Base-by-base conservation (phyloP, 2,888 invertebrate species). In the Callosobruchus maculatus region DNA sequence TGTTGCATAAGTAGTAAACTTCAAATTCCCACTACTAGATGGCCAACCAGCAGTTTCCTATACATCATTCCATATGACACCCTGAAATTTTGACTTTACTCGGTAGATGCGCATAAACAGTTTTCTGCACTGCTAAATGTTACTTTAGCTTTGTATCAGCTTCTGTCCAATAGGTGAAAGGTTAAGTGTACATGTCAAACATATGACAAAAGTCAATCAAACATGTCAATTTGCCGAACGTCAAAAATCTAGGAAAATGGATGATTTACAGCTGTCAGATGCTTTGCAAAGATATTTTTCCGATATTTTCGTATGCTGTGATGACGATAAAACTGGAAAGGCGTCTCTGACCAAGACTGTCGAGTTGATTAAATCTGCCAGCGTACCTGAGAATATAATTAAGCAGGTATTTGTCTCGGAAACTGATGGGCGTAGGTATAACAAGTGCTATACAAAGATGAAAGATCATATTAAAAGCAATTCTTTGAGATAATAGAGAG, bases 261-360 rank as follows among this genome's bases (percentile, higher is more conserved):
- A 94, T 88, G 93, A 93, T 88, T 90, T 94, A 86, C 92, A 93
- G 87, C 90, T 95, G 88, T 93, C 93, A 87, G 94, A 94, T 87
- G 92, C 93, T 84, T 93, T 95, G 89, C 92, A 92, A 88, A 91
- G 93, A 87, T 95, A 94, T 90, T 95, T 94, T 90, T 92, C 92
- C 84, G 94, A 94, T 89, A 91, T 94, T 88, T 95, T 94, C 89
- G 90, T 93, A 82, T 94, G 93, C 88, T 94, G 94, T 87, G 94
- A 95, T 87, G 93, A 93, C 81, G 93, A 94, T 85, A 94, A 94
- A 83, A 91, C 91, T 82, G 94, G 94, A 82, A 93, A 92, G 89
- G 93, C 94, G 86, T 91, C 93, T 77, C 90, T 93, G 86, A 89
- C 91, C 80, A 94, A 93, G 88, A 93, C 93, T 76, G 91, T 92